Evolutionary conservation across 2,113 vertebrate genomes (phyloP).

Genomic region (Emydura subglobosa): DNA sequence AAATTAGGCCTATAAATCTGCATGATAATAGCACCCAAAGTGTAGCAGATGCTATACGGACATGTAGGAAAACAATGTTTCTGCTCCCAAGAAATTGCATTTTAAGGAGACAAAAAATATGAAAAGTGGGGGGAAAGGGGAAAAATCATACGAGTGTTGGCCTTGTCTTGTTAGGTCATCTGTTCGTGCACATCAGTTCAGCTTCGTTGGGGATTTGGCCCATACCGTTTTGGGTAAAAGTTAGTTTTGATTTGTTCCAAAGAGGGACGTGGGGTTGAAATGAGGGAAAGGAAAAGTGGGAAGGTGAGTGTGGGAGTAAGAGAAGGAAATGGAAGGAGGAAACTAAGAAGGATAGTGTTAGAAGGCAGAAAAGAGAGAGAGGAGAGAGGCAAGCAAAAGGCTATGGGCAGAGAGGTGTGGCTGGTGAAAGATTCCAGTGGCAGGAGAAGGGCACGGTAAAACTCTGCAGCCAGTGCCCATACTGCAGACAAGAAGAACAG

Average conservation of each 20-base stretch:
- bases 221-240: not conserved
- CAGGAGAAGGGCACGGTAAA: not conserved
- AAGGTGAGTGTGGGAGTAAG: not conserved
- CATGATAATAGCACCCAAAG: not conserved
- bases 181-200: not conserved
- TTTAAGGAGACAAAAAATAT: not conserved
- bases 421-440: not conserved
- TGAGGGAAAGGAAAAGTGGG: not conserved
- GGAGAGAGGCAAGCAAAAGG: fast-evolving
- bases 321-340: not conserved
- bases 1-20: slow-evolving; percentile 25
- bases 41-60: not conserved
- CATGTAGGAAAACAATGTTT: not conserved
- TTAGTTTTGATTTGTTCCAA: not conserved
- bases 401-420: not conserved
- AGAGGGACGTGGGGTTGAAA: not conserved
- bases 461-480: not conserved
- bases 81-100: not conserved
- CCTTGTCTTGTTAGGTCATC: not conserved
- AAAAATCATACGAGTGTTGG: not conserved
- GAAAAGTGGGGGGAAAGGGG: not conserved
- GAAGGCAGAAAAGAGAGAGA: not conserved
- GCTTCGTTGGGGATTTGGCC: not conserved
- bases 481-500: not conserved
- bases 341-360: not conserved